Conservation (phyloP, 2,113 vertebrate genomes). For the Pholis gunnellus region DNA sequence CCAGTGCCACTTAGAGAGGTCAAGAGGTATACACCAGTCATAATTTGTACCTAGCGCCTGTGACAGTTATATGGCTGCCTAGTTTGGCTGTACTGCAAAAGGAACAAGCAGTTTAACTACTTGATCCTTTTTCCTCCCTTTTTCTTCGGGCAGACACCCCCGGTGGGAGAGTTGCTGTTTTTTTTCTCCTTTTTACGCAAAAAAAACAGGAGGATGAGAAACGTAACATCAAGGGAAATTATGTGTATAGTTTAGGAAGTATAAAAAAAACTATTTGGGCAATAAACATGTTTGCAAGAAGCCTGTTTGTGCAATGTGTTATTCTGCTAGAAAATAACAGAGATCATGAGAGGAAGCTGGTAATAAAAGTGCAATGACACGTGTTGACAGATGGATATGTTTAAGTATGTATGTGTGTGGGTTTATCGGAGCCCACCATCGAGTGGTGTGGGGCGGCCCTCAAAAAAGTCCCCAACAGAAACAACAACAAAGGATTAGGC, state of each 20-base stretch:
- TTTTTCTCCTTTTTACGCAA: not conserved
- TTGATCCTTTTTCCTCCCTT: conserved; percentile 22
- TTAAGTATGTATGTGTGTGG: conserved; percentile 1
- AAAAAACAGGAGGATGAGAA: conserved; percentile 2
- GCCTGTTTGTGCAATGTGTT: conserved; percentile 18
- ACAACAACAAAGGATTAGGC: conserved; percentile 14
- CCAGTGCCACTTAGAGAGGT: conserved; percentile 73
- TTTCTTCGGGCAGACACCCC: conserved; percentile 8
- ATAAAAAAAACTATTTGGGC: conserved; percentile 17
- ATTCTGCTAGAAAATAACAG: conserved; percentile 7
- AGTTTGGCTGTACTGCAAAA: conserved; percentile 51
- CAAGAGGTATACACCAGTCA: conserved; percentile 70
- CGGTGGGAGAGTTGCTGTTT: not conserved
- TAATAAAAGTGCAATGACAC: conserved; percentile 27
- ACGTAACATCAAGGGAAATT: conserved; percentile 6
- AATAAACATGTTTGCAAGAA: conserved; percentile 36
- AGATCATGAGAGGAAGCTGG: conserved; percentile 10
- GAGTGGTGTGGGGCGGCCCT: conserved; percentile 16
- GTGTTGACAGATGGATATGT: conserved; percentile 21
- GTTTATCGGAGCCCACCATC: conserved; percentile 49
- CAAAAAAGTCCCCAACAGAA: conserved; percentile 2
- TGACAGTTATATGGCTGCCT: conserved; percentile 72
- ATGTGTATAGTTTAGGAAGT: not conserved
- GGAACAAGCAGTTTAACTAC: conserved; percentile 63
- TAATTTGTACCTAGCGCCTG: conserved; percentile 58